Conservation (phyloP, 2,797 vertebrate genomes). For the Otolemur crassicaudatus region DNA sequence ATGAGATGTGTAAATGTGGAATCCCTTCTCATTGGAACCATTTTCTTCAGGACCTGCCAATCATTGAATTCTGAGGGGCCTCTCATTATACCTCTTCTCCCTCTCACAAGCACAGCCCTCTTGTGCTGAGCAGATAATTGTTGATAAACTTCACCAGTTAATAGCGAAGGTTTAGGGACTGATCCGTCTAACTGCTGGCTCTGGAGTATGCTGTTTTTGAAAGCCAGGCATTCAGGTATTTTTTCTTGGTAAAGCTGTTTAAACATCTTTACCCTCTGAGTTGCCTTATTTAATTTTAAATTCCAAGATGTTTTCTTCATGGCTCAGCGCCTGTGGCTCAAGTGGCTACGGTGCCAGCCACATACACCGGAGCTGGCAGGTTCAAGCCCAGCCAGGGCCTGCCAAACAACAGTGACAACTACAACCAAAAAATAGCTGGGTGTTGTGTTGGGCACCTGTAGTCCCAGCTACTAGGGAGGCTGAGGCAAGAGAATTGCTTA, state of each 20-base stretch:
- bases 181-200: not conserved
- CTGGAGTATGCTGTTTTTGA: not conserved
- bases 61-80: not conserved
- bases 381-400: no score
- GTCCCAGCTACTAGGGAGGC: no score
- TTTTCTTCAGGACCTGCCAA: not conserved
- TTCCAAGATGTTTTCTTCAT: not conserved
- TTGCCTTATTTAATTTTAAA: slow-evolving; percentile 23
- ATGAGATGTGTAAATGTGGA: not conserved
- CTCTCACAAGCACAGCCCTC: not conserved
- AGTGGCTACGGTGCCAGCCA: no score
- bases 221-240: not conserved
- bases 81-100: not conserved
- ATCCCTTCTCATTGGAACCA: not conserved
- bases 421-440: no score
- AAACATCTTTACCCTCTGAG: not conserved
- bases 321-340: no score
- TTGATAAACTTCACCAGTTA: not conserved
- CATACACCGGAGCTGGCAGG: no score
- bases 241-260: not conserved
- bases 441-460: no score
- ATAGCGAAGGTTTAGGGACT: not conserved
- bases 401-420: no score
- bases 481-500: no score
- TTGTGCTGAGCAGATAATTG: not conserved